Base-by-base conservation (phyloP, 2,797 vertebrate species). In the Pseudochirops cupreus region DNA sequence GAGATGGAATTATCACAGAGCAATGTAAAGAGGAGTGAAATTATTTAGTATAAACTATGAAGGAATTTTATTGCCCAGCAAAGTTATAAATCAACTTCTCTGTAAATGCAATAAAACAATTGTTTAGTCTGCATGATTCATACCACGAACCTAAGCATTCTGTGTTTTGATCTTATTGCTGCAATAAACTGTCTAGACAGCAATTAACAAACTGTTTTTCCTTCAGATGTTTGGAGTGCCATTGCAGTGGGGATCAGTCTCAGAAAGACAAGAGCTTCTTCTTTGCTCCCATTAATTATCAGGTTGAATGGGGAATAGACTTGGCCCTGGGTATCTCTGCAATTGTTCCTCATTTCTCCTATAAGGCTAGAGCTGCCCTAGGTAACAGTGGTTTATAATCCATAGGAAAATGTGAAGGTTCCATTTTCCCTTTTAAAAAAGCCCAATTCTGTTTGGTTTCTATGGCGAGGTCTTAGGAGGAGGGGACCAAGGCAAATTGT, bases 131-230 rank as follows among this genome's bases (percentile, higher is more conserved):
- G 99, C 99, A 98, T 97, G 99, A 99, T 99, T 99, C 98, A 98
- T 98, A 99, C 99, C 98, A 99, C 99, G 99, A 99, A 99, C 98
- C 99, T 99, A 98, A 98, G 99, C 98, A 99, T 99, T 99, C 99
- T 99, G 99, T 99, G 99, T 98, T 99, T 98, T 99, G 98, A 99
- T 99, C 99, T 99, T 99, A 99, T 99, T 99, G 99, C 99, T 97
- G 99, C 99, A 98, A 99, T 99, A 99, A 99, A 99, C 98, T 99
- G 99, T 99, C 99, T 99, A 99, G 99, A 99, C 99, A 99, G 99
- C 99, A 99, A 99, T 99, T 99, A 99, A 99, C 99, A 99, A 98
- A 99, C 98, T 98, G 98, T 98, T 98, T 99, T 98, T 97, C 96
- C 98, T 98, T 99, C 98, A 99, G 98, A 99, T 99, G 99, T 99